These are phyloP conservation scores for Tenthredo notha DNA, from an alignment of 2,888 invertebrate species.

Conservation along the genomic window DNA sequence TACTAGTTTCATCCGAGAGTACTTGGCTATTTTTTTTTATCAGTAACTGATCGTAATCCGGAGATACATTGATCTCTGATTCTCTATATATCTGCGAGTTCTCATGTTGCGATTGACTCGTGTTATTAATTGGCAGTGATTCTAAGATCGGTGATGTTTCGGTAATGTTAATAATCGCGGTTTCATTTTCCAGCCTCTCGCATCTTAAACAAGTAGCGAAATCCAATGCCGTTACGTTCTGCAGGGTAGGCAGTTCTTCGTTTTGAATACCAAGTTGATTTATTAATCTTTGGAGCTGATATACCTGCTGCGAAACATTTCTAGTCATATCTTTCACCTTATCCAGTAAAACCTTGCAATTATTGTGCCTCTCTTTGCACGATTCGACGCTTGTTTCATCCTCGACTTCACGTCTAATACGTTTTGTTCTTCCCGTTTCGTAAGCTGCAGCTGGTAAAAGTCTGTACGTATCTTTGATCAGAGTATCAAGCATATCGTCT, in stretches of 20 bases:
- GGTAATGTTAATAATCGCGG: neutral
- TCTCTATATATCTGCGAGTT: neutral
- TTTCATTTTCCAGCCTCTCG: constrained; percentile 53
- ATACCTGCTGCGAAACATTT: constrained; percentile 45
- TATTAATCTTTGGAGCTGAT: constrained; percentile 51
- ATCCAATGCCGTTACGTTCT: constrained; percentile 33
- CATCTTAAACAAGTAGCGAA: constrained; percentile 64
- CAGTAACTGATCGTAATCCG: neutral
- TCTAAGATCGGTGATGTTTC: neutral
- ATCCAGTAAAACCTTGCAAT: constrained; percentile 58
- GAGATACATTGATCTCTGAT: neutral
- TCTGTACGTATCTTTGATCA: neutral
- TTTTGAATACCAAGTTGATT: neutral
- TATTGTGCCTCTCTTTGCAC: constrained; percentile 57
- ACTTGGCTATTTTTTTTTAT: neutral
- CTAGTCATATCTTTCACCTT: constrained; percentile 52
- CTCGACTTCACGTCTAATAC: constrained; percentile 16
- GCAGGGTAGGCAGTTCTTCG: neutral
- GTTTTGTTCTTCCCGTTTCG: neutral
- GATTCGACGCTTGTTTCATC: constrained; percentile 40
- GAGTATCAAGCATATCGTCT: neutral
- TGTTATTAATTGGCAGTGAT: neutral
- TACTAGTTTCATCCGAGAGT: neutral
- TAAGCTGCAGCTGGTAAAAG: neutral
- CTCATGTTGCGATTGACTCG: neutral